Percentiles rank a stretch among this genome's conserved stretches.
These are phyloP conservation scores for Antechinus flavipes DNA, from an alignment of 2,113 vertebrate genomes.

Conservation along the genomic window DNA sequence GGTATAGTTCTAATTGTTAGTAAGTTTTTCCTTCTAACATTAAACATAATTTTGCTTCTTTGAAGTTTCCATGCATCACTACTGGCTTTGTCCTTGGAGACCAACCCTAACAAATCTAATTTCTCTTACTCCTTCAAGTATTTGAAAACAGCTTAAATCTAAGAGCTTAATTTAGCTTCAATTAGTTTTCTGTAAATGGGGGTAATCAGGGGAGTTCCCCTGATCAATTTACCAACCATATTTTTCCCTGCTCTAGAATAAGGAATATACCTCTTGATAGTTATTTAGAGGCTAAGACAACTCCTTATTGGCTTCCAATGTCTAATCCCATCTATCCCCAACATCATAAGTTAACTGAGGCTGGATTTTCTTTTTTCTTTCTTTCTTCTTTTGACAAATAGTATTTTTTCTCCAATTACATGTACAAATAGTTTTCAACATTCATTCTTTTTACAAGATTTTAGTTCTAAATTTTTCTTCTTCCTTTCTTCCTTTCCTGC, in stretches of 20 bases:
- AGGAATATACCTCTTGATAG: not conserved
- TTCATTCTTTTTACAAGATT: not conserved
- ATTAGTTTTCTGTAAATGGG: not conserved
- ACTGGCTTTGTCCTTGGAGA: not conserved
- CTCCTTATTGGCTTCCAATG: not conserved
- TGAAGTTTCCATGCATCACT: not conserved
- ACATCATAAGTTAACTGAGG: not conserved
- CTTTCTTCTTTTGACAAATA: not conserved
- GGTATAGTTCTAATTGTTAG: not conserved
- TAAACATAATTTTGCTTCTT: not conserved
- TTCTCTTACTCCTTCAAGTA: not conserved
- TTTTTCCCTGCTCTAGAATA: not conserved
- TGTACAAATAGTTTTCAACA: too few relatives aligned
- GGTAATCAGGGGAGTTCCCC: not conserved
- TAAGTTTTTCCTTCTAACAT: not conserved
- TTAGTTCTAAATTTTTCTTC: not conserved
- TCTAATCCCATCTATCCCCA: not conserved
- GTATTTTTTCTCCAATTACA: not conserved
- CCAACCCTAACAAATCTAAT: not conserved
- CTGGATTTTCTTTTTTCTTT: too few relatives aligned
- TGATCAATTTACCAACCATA: not conserved
- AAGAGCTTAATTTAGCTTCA: not conserved
- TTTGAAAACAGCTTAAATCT: not conserved
- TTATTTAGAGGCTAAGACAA: not conserved
- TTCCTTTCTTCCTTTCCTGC: too few relatives aligned